Evolutionary conservation across 2,888 invertebrate species (phyloP).

Genomic region (Azorinus chamasolen): DNA sequence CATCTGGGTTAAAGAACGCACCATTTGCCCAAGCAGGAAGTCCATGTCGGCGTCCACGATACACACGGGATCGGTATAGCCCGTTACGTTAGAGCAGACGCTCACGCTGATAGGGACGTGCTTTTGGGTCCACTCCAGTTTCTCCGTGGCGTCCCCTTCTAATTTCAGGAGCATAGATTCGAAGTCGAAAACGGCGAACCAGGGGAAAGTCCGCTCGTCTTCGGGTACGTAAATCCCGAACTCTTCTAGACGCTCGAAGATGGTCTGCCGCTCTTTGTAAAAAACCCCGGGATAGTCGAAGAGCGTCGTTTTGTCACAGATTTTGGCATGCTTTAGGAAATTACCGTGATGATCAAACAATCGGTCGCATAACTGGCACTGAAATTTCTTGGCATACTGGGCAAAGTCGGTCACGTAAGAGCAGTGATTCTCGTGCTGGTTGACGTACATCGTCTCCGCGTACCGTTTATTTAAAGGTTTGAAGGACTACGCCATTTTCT

Average conservation of each 20-base stretch:
- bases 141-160: too few relatives aligned
- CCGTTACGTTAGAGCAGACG: conserved; percentile 36
- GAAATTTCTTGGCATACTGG: conserved; percentile 26
- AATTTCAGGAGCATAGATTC: conserved; percentile 27
- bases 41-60: conserved; percentile 24
- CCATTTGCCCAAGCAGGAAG: conserved; percentile 6
- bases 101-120: conserved; percentile 37
- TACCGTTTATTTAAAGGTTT: conserved; percentile 26
- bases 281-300: conserved; percentile 31
- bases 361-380: conserved; percentile 22
- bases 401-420: conserved; percentile 25
- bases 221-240: conserved; percentile 31
- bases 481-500: conserved; percentile 16
- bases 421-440: conserved; percentile 31
- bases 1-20: neutral
- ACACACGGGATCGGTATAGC: conserved; percentile 16
- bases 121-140: conserved; percentile 28
- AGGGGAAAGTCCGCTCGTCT: conserved; percentile 34
- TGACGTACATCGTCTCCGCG: conserved; percentile 31
- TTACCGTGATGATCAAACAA: conserved; percentile 1
- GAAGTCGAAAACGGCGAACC: conserved; percentile 44
- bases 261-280: conserved; percentile 4
- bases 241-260: conserved; percentile 36
- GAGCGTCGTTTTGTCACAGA: conserved; percentile 11
- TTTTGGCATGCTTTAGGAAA: conserved; percentile 14